These are phyloP conservation scores for Callinectes sapidus DNA, from an alignment of 2,888 invertebrate species.

Conservation along the genomic window DNA sequence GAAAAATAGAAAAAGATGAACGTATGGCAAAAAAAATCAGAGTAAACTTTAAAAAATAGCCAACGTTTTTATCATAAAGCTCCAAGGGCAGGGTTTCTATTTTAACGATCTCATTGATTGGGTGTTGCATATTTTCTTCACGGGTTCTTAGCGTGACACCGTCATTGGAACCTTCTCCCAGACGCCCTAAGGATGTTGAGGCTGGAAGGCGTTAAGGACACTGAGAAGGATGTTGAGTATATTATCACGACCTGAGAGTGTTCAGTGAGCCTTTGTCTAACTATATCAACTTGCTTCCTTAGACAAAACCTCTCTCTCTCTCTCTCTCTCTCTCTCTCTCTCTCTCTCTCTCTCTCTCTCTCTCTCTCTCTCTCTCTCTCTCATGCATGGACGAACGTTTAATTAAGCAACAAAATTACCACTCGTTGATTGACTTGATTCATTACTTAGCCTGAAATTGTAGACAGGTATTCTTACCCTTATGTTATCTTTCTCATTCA, in stretches of 20 bases:
- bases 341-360: constrained; percentile 42
- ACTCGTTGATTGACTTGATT: background rate
- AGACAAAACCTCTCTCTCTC: background rate
- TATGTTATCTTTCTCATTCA: background rate
- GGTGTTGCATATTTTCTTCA: background rate
- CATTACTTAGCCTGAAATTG: background rate
- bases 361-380: constrained; percentile 41
- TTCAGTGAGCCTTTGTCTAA: background rate
- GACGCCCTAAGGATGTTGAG: background rate
- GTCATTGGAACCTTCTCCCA: background rate
- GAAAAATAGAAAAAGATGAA: background rate
- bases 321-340: constrained; percentile 34
- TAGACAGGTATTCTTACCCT: background rate
- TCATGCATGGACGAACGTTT: background rate
- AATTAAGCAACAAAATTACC: background rate
- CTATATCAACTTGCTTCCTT: background rate
- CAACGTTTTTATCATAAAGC: background rate
- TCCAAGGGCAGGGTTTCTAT: background rate
- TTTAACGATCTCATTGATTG: background rate
- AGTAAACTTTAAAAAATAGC: background rate
- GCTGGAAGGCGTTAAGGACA: background rate
- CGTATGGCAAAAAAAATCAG: background rate
- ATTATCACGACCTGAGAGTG: background rate
- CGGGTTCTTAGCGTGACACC: background rate
- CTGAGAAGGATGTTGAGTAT: background rate